phyloP scores from a whole-genome alignment of 1,140 invertebrate genomes.

The Zaprionus africanus region DNA sequence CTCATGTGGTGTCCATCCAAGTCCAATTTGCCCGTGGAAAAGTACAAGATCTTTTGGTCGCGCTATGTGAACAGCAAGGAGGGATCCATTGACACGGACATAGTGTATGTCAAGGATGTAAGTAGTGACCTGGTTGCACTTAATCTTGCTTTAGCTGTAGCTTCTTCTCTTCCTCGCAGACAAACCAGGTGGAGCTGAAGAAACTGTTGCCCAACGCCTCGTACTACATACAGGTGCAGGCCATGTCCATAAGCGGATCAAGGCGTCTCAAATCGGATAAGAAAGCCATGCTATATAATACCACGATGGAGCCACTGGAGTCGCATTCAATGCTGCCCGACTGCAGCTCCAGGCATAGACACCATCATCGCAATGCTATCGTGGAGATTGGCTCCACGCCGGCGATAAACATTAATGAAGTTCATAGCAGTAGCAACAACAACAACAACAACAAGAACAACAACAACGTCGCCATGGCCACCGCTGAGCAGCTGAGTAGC shows the following conservation, averaged over 20 bases:
- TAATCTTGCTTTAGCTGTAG: constrained; percentile 13
- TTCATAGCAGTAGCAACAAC: constrained; percentile 7
- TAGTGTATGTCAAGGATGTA: constrained; percentile 82
- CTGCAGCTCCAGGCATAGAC: constrained; percentile 52
- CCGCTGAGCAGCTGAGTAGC: constrained; percentile 23
- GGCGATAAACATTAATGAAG: constrained; percentile 47
- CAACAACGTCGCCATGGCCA: constrained; percentile 27
- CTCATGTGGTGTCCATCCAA: constrained; percentile 87
- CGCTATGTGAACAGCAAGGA: constrained; percentile 66
- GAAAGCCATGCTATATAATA: constrained; percentile 88
- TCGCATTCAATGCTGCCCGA: constrained; percentile 47
- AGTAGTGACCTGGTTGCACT: constrained; percentile 36
- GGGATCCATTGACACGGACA: constrained; percentile 61
- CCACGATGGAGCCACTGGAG: constrained; percentile 83
- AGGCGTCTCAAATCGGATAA: constrained; percentile 88
- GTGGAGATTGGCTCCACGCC: constrained; percentile 41
- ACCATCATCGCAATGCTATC: constrained; percentile 48
- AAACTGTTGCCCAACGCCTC: constrained; percentile 87
- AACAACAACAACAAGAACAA: background rate
- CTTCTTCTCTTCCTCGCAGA: constrained; percentile 32
- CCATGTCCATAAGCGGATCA: constrained; percentile 87
- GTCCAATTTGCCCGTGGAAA: constrained; percentile 88
- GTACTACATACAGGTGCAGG: constrained; percentile 90
- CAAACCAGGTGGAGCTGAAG: constrained; percentile 85
- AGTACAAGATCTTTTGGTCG: constrained; percentile 84